Base-by-base conservation (phyloP, 2,888 invertebrate species). In the Tenodera sinensis region DNA sequence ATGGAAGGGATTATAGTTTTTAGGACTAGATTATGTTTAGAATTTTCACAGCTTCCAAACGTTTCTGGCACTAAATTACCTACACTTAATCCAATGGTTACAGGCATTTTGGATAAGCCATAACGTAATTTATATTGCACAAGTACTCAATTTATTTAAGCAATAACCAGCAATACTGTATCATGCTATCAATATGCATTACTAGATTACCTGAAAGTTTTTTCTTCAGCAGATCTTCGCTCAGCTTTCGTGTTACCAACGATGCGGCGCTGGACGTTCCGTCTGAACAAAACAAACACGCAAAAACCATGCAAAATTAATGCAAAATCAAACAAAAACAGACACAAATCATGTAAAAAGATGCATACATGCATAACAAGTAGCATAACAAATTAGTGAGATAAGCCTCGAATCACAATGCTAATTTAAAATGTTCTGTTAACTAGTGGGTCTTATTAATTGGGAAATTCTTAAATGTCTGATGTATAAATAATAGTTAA, bases 201-300 rank as follows among this genome's bases (percentile, higher is more conserved):
- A 8, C 20, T 71, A 6, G 86, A 89, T 90, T 91, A 92, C 92
- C 92, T 90, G 90, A 91, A 83, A 91, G 90, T 87, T 91, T 91
- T 83, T 91, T 92, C 89, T 90, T 91, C 87, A 91, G 90, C n/a
- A 91, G 88, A 87, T 92, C 92, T 84, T 91, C 92, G 89, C 91
- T 91, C 85, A 91, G 88, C 90, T 91, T 91, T 87, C 91, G 85
- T 84, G 87, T 84, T 42, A 85, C 71, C 42, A 88, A 88, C 27
- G 87, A 34, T 34, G 88, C 47, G 9, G 81, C 71, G 71, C 85
- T 90, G 47, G 87, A 85, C 28, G 88, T 84, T 83, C 90, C 94
- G 93, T 95, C 95, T 95, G 85, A 27, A 85, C 28, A 87, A 87
- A 28, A 30, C 87, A 87, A 88, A 85, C 88, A 88, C 8, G 54